Base-by-base conservation (phyloP, 1,140 invertebrate species). In the Orius insidiosus region DNA sequence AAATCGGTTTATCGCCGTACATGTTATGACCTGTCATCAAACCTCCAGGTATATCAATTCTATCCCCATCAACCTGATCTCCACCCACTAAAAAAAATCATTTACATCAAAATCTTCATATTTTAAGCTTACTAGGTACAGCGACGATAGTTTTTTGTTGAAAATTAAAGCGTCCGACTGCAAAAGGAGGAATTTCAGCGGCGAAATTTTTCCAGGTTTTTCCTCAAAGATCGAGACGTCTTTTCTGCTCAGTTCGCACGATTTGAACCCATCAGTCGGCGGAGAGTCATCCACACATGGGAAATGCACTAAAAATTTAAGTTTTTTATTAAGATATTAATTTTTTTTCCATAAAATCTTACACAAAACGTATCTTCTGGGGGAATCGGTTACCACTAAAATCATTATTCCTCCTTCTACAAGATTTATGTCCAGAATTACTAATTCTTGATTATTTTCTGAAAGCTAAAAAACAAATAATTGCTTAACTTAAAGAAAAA, bases 21-120 rank as follows among this genome's bases (percentile, higher is more conserved):
- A 34, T 49, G 10, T 37, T 13, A 16, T 42, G 41, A 16, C 47
- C 47, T 2, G 44, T 11, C 3, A 49, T 35, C 3, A 45, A 9
- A 37, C 47, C 47, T 15, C 47, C 47, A 8, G 47, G 47, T 15
- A 49, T n/a, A 16, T 37, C 40, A 8, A 49, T 14, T 10, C 18
- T 19, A 14, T 49, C 47, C 5, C 41, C 47, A 6, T 34, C 24
- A 14, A 18, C 44, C 16, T 49, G 37, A n/a, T 35, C 32, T 15
- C 47, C 47, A 5, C 41, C 47, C 10, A 24, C 34, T 18, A 49
- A 36, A 45, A 3, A 34, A 8, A 32, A 44, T 24, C 7, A 4
- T 24, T 24, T 4, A 24, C 24, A 24, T 14, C 9, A 31, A 16
- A 33, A 44, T 2, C 9, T 35, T 33, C 13, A 15, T 13, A 33